Conservation (phyloP, 2,113 vertebrate species). For the Irena cyanogastra region DNA sequence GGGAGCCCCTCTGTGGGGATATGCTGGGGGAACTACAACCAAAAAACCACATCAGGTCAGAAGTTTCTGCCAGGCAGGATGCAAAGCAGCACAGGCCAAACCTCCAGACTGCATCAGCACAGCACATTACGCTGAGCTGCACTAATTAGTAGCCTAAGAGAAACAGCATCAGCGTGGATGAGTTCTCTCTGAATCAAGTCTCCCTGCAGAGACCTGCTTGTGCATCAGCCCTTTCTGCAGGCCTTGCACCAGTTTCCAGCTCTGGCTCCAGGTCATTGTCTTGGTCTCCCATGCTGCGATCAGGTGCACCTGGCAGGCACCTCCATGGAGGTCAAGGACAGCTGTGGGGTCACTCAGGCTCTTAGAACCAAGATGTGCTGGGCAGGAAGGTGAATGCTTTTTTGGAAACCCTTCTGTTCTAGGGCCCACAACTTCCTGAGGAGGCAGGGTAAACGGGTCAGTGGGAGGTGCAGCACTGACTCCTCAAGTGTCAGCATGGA, state of each 20-base stretch:
- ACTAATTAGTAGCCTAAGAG: conserved; percentile 7
- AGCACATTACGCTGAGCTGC: not conserved
- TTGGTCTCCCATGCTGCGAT: not conserved
- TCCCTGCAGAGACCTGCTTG: not conserved
- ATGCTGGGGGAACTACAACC: not conserved
- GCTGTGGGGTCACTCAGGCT: not conserved
- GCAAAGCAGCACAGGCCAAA: not conserved
- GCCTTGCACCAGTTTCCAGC: not conserved
- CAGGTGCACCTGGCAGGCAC: not conserved
- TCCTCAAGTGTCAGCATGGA: not conserved
- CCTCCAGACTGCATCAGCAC: not conserved
- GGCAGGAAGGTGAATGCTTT: not conserved
- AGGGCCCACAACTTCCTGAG: accelerated
- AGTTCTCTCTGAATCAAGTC: not conserved
- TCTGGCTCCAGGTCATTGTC: not conserved
- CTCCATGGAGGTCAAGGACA: not conserved
- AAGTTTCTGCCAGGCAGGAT: not conserved
- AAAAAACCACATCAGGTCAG: not conserved
- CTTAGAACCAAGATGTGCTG: not conserved
- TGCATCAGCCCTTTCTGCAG: not conserved
- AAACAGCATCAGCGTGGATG: not conserved
- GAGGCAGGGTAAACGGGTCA: not conserved
- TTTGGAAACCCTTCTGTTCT: not conserved
- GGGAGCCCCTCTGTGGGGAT: not conserved
- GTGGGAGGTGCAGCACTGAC: not conserved